Evolutionary conservation across 2,797 vertebrate genomes (phyloP), one percentile per base, ranked within the genome.

Genomic region (Macropus fuliginosus): DNA sequence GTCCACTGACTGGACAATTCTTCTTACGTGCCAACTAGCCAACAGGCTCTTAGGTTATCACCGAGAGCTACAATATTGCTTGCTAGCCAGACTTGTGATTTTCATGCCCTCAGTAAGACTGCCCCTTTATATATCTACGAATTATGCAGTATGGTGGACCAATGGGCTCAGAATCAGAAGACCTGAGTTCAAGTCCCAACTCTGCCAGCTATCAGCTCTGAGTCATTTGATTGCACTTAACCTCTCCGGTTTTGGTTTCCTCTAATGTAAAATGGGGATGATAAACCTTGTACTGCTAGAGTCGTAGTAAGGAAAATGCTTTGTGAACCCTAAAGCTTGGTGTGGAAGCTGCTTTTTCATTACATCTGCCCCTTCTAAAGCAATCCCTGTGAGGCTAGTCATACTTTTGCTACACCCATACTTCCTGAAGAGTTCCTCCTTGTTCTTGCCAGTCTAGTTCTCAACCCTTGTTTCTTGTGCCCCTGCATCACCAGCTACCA

Each of bases 41-140:
- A n/a, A 5, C 93, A 94, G 96, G 55, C 92, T 91, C 54, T 46
- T 5, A 54, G 92, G 55, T 94, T 94, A 91, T 56, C 94, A 87
- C 54, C 94, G 0, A 91, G 21, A 4, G 21, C 21, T 56, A 40
- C 90, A 92, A 54, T 93, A 12, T 74, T 90, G 91, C 55, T 93
- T 91, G 27, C 29, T 56, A 54, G 40, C 40, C 59, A 1, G 2
- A 16, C 6, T 95, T 87, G 9, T 92, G 54, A 18, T 92, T 94
- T 94, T 94, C 87, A 54, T n/a, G 74, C 29, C 21, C 92, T 29
- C 1, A 54, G 90, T 66, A 14, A 16, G 13, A n/a, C 31, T n/a
- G 18, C 16, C 16, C 34, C 34, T 18, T 40, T n/a, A n/a, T n/a
- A 74, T 74, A 40, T 14, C 34, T 74, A 40, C 0, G 14, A n/a